Percentiles rank a stretch among this genome's conserved stretches.
Evolutionary conservation across 23 tunicate species (phyloP).

Genomic region (Styela clava): DNA sequence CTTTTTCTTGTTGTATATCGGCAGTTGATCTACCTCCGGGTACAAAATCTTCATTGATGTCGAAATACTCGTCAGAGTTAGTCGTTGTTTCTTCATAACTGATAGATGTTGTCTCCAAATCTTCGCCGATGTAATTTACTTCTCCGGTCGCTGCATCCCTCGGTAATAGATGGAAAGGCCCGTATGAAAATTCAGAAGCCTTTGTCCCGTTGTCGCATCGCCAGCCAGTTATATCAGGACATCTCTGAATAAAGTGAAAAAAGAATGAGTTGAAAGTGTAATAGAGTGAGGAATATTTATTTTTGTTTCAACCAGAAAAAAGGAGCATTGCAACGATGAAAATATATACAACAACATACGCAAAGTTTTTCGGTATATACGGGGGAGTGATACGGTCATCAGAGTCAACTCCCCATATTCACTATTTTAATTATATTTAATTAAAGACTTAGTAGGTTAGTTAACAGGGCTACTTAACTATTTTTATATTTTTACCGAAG

Average conservation of each 20-base stretch:
- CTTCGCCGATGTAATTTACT: not conserved
- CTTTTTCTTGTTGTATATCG: not conserved
- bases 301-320: too few species aligned
- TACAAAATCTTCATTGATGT: not conserved
- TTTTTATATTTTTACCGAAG: too few species aligned
- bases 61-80: not conserved
- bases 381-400: too few species aligned
- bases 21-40: not conserved
- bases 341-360: too few species aligned
- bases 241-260: not conserved
- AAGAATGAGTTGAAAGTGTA: too few species aligned
- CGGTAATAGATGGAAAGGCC: not conserved
- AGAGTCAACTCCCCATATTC: too few species aligned
- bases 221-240: not conserved
- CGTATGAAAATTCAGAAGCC: not conserved
- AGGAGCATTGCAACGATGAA: too few species aligned
- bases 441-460: too few species aligned
- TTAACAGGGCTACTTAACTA: too few species aligned
- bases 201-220: not conserved
- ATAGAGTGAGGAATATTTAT: too few species aligned
- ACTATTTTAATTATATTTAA: too few species aligned
- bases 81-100: not conserved
- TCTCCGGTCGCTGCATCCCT: not conserved
- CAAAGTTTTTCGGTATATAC: too few species aligned
- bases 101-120: not conserved